Evolutionary conservation across 2,113 vertebrate genomes (phyloP), one percentile per base, ranked within the genome.

Genomic region (Okapia johnstoni): DNA sequence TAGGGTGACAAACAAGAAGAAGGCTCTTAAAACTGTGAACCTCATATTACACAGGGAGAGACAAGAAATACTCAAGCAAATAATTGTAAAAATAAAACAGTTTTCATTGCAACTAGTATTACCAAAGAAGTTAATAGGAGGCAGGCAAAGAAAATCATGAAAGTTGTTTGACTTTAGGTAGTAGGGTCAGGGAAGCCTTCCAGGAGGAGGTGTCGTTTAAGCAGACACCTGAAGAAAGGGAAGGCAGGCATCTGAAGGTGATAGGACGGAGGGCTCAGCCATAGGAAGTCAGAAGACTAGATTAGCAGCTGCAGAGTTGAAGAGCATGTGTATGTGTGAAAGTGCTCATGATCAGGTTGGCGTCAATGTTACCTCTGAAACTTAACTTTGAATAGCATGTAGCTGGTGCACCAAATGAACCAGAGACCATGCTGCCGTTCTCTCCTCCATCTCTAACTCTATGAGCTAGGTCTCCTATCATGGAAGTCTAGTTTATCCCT

Each of bases 371-470:
- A 12, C 33, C 28, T 79, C 7, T 36, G 46, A 76, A 54, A n/a
- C 19, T 48, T 50, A 23, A 33, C 61, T 55, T 25, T 70, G 81
- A 84, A 81, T 33, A 26, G 12, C 30, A 6, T 2, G 23, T 40
- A 33, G 36, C 26, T 7, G 15, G 33, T 2, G 17, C 23, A 10
- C 17, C 7, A 19, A 33, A 40, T 30, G 28, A 66, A 33, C 70
- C 10, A n/a, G 6, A 30, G 26, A 14, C 50, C 33, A 0, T 0
- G 1, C 21, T 46, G 85, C n/a, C 13, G 9, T 36, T 54, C 33
- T 77, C 25, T 52, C 28, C 2, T 84, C 15, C 8, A 1, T 76
- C 13, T 91, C 55, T 36, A 48, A 25, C 9, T 46, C 8, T 7
- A 30, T 13, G n/a, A 76, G 43, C 28, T 8, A 46, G 30, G 25